These are phyloP conservation scores for Drosophila eugracilis DNA, from an alignment of 1,140 invertebrate genomes.

Conservation along the genomic window DNA sequence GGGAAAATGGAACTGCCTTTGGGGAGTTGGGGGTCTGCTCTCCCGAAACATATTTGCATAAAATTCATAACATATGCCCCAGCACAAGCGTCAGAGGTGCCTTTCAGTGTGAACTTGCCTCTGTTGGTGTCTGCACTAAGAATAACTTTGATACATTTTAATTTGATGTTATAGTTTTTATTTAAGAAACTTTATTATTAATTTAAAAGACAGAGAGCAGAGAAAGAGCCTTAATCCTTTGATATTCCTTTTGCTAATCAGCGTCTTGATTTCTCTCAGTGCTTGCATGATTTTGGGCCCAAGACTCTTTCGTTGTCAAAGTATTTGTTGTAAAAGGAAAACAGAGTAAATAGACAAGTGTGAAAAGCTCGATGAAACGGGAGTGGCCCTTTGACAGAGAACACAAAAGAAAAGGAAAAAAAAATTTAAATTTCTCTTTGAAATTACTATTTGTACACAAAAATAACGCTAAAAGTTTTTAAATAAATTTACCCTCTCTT, in stretches of 20 bases:
- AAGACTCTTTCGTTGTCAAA: not conserved
- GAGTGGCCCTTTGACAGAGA: not conserved
- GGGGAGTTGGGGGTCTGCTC: conserved; percentile 76
- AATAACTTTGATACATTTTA: no score
- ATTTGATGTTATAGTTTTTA: not conserved
- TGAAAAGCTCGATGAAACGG: not conserved
- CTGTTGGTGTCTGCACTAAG: conserved; percentile 7
- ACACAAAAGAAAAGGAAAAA: not conserved
- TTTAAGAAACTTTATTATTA: no score
- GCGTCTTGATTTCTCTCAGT: not conserved
- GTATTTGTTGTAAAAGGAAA: conserved; percentile 26
- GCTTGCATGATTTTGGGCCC: not conserved
- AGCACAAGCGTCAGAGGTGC: conserved; percentile 20
- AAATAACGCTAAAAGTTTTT: no score
- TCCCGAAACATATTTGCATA: conserved; percentile 66
- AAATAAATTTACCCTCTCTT: no score
- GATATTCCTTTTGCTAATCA: not conserved
- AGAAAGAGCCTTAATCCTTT: no score
- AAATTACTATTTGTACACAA: no score
- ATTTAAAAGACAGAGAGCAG: no score
- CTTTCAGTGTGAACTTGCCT: conserved; percentile 1
- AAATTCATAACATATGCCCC: conserved; percentile 73
- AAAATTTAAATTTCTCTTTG: not conserved
- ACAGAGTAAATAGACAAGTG: conserved; percentile 57
- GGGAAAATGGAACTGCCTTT: conserved; percentile 12